A percentile compares a stretch with the other conserved stretches of the same genome.
These are phyloP conservation scores for Candoia aspera DNA, from an alignment of 2,113 vertebrate genomes.

Conservation along the genomic window DNA sequence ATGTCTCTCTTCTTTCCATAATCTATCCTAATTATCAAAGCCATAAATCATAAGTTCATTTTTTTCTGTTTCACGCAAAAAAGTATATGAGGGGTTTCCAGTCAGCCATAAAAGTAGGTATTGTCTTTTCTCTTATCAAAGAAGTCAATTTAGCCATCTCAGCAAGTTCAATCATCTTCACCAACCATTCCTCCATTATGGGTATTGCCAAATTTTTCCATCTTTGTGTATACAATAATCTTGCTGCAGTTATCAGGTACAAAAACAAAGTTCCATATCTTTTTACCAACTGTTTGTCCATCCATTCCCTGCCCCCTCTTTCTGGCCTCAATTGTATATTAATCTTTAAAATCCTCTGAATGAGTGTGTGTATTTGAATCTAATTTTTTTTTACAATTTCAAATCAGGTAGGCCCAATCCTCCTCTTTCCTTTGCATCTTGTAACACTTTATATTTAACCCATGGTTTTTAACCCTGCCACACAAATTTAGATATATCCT, in stretches of 20 bases:
- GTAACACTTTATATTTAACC: too few species aligned
- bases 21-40: too few species aligned
- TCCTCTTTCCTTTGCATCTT: too few species aligned
- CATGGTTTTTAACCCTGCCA: too few species aligned
- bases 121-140: not conserved
- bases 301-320: not conserved
- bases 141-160: not conserved
- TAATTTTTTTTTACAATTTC: not conserved
- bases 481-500: too few species aligned
- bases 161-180: not conserved
- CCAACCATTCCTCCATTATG: not conserved
- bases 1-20: too few species aligned
- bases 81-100: too few species aligned
- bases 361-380: not conserved
- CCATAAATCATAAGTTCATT: too few species aligned
- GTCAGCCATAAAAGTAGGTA: too few species aligned
- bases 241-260: not conserved
- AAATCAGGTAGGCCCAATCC: too few species aligned
- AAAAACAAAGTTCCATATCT: not conserved
- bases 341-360: not conserved
- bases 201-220: not conserved
- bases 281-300: not conserved
- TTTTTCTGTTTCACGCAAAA: too few species aligned
- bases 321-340: not conserved
- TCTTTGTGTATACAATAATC: not conserved